Conservation (phyloP, 2,113 vertebrate species). For the Chaetorhynchus papuensis region DNA sequence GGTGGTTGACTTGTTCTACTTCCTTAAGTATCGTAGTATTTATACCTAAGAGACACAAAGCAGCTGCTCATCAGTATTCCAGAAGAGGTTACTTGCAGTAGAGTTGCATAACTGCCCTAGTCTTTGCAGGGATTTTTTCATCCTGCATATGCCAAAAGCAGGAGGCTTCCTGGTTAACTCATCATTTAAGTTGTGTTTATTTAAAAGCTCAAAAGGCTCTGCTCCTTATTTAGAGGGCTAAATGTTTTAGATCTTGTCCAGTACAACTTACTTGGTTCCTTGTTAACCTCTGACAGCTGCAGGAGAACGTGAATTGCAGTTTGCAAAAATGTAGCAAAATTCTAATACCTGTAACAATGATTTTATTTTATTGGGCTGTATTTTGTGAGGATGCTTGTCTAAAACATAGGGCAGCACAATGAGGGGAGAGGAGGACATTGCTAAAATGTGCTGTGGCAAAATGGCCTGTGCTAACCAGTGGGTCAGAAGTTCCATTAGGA, state of each 20-base stretch:
- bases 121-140: slow-evolving; percentile 54
- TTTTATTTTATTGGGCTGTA: not conserved
- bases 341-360: not conserved
- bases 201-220: not conserved
- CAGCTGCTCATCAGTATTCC: slow-evolving; percentile 81
- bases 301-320: not conserved
- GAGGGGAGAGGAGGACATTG: not conserved
- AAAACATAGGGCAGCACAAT: not conserved
- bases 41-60: slow-evolving; percentile 49
- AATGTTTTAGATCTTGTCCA: not conserved
- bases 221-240: not conserved
- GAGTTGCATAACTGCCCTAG: slow-evolving; percentile 86
- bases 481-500: not conserved
- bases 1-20: slow-evolving; percentile 28
- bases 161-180: slow-evolving; percentile 33
- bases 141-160: slow-evolving; percentile 38
- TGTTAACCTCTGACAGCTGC: not conserved
- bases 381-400: not conserved
- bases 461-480: not conserved
- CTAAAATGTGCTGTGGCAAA: not conserved
- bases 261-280: not conserved
- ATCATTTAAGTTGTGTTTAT: not conserved
- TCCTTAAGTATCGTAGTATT: slow-evolving; percentile 40
- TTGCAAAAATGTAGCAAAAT: not conserved
- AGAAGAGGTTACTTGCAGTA: slow-evolving; percentile 79